phyloP scores from a whole-genome alignment of 2,797 vertebrate species.

The Adelosebastes latens region DNA sequence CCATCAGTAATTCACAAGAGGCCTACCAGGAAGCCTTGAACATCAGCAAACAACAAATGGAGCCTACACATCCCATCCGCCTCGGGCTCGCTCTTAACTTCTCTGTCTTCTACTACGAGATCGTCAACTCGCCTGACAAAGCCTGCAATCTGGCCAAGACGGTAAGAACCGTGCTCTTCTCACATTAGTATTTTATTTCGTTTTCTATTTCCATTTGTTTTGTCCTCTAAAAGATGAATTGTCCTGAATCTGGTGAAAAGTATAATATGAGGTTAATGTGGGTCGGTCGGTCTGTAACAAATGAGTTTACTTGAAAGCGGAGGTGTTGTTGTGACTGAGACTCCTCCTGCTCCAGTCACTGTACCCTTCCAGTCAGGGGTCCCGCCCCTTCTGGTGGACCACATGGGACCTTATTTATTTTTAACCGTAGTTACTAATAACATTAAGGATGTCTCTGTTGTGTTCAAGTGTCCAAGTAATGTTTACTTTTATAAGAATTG shows the following conservation, averaged over 20 bases:
- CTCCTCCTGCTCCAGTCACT: background rate
- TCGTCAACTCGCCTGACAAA: slow-evolving; percentile 90
- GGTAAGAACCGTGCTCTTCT: slow-evolving; percentile 73
- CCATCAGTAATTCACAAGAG: slow-evolving; percentile 87
- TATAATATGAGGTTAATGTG: background rate
- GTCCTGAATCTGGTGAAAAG: background rate
- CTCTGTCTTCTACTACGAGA: slow-evolving; percentile 98
- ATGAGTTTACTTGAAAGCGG: background rate
- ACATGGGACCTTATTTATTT: too few species aligned
- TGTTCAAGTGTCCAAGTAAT: too few species aligned
- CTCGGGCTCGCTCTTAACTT: slow-evolving; percentile 97
- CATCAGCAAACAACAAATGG: slow-evolving; percentile 91
- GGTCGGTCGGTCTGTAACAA: background rate
- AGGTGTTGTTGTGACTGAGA: background rate
- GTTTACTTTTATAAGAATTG: too few species aligned
- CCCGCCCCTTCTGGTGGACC: too few species aligned
- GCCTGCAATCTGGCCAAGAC: slow-evolving; percentile 93
- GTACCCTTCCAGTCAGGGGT: background rate
- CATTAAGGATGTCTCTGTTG: too few species aligned
- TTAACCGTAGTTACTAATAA: too few species aligned
- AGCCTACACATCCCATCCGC: slow-evolving; percentile 95
- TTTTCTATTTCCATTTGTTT: background rate
- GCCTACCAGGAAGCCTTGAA: slow-evolving; percentile 92
- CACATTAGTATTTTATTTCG: background rate
- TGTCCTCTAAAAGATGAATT: background rate